A percentile compares a stretch with the other conserved stretches of the same genome.
Conservation (phyloP, 2,113 vertebrate genomes). For the Ondatra zibethicus region DNA sequence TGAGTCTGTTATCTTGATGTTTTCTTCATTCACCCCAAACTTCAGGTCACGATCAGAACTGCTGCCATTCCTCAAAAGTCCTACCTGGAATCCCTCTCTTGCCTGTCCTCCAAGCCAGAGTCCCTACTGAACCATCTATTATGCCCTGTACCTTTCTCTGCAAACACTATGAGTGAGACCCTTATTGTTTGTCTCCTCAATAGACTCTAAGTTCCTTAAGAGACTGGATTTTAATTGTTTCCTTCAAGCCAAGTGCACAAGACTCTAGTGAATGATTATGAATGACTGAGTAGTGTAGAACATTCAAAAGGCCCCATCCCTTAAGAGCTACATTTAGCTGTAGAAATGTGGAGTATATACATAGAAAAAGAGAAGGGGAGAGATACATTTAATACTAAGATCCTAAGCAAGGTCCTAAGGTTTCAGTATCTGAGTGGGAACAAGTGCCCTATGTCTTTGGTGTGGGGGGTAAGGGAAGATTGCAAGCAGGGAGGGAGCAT, state of each 20-base stretch:
- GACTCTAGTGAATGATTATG: constrained; percentile 34
- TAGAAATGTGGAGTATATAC: background rate
- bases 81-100: background rate
- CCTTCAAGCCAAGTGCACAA: constrained; percentile 32
- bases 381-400: background rate
- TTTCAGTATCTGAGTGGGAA: background rate
- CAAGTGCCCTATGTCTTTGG: background rate
- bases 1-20: background rate
- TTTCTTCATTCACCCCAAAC: background rate
- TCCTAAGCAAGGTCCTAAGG: background rate
- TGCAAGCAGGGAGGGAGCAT: background rate
- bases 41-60: background rate
- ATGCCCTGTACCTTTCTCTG: background rate
- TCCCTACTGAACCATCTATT: background rate
- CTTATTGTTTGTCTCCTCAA: constrained; percentile 46
- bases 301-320: constrained; percentile 39
- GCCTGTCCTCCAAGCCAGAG: background rate
- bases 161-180: background rate
- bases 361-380: constrained; percentile 24
- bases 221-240: constrained; percentile 39
- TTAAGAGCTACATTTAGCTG: constrained; percentile 59
- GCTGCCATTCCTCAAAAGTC: background rate
- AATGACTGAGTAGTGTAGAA: constrained; percentile 11
- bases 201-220: constrained; percentile 59
- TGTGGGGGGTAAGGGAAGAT: background rate